phyloP scores from a whole-genome alignment of 2,113 vertebrate genomes.

The Emydocephalus ijimae region DNA sequence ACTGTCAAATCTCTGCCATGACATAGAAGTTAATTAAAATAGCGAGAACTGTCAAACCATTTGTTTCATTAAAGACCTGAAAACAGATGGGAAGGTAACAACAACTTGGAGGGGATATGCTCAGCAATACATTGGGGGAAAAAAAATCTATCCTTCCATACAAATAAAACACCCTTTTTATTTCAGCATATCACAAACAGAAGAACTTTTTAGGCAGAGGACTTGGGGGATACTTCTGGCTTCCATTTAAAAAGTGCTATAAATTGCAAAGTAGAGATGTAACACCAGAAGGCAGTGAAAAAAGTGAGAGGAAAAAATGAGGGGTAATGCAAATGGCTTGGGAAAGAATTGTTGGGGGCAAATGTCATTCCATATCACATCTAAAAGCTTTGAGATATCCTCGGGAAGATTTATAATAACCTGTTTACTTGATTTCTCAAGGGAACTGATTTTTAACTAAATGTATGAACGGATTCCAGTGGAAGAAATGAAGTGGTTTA shows the following conservation, averaged over 20 bases:
- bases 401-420: neutral
- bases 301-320: neutral
- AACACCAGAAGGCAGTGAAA: neutral
- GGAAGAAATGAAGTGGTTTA: too few relatives aligned
- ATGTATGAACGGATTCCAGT: neutral
- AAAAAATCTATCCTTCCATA: slow-evolving; percentile 1
- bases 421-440: neutral
- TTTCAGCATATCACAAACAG: slow-evolving; percentile 11
- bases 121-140: neutral
- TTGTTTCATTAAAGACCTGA: slow-evolving; percentile 29
- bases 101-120: neutral
- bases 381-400: neutral
- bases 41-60: slow-evolving; percentile 36
- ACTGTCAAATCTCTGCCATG: slow-evolving; percentile 20
- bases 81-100: neutral
- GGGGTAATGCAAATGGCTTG: neutral
- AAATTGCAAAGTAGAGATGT: neutral
- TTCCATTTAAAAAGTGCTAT: neutral
- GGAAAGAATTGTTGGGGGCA: neutral
- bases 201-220: neutral
- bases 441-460: neutral
- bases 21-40: slow-evolving; percentile 36
- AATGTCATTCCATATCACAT: neutral
- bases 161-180: slow-evolving; percentile 8
- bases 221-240: neutral